Percentiles rank a stretch among this genome's conserved stretches.
phyloP scores from a whole-genome alignment of 2,113 vertebrate genomes.

The Anser cygnoides region DNA sequence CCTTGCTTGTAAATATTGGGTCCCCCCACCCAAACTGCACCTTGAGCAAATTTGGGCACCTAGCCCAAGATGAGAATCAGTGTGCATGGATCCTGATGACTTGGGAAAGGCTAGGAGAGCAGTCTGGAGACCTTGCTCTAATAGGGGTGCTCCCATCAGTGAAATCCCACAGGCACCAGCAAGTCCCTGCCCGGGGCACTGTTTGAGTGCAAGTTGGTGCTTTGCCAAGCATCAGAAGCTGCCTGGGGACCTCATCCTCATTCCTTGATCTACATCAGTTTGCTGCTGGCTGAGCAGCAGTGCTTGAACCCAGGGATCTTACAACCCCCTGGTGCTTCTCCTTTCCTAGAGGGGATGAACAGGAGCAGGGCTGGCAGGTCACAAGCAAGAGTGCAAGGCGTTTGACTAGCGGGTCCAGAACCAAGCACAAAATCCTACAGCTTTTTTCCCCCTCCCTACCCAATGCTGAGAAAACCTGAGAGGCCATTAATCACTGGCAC shows the following conservation, averaged over 20 bases:
- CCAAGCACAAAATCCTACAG: background rate
- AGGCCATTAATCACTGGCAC: background rate
- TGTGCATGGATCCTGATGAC: rapidly evolving
- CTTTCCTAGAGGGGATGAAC: background rate
- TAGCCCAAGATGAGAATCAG: background rate
- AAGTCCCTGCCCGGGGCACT: background rate
- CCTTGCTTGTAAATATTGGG: background rate
- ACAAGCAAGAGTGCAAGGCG: background rate
- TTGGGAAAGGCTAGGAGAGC: background rate
- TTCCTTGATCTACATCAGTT: background rate
- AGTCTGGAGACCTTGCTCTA: background rate
- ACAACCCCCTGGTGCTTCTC: background rate
- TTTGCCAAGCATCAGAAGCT: background rate
- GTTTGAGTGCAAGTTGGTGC: background rate
- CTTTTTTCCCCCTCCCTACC: background rate
- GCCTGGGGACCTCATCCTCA: background rate
- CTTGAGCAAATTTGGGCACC: background rate
- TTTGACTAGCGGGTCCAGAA: background rate
- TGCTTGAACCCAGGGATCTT: background rate
- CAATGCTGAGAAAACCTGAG: background rate
- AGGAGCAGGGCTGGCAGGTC: background rate
- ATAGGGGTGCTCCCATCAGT: background rate
- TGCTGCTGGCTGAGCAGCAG: background rate
- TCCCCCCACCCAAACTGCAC: background rate
- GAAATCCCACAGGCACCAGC: background rate